Conservation (phyloP, 2,797 vertebrate genomes). For the Chiroxiphia lanceolata region DNA sequence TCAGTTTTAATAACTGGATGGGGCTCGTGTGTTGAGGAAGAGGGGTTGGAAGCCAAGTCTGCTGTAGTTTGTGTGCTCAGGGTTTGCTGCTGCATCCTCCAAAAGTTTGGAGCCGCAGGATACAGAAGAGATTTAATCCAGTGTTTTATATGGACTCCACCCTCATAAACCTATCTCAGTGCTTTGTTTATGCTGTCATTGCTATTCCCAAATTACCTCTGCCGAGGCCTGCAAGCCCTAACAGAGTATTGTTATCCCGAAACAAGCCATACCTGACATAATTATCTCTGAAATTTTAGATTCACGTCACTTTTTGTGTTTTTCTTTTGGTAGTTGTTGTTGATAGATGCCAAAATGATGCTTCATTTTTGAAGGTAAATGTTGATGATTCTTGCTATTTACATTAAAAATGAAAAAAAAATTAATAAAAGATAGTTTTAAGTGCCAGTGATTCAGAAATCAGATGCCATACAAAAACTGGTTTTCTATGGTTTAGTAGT, state of each 20-base stretch:
- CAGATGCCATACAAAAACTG: background rate
- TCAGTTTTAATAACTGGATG: constrained; percentile 49
- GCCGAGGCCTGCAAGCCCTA: constrained; percentile 41
- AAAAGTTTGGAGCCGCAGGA: constrained; percentile 47
- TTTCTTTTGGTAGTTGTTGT: background rate
- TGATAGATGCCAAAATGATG: constrained; percentile 26
- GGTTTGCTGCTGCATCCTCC: background rate
- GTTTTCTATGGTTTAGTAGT: background rate
- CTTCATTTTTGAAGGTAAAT: constrained; percentile 18
- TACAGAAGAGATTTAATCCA: constrained; percentile 15
- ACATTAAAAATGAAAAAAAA: background rate
- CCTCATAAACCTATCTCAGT: constrained; percentile 29
- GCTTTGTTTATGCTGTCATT: constrained; percentile 9
- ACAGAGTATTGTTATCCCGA: constrained; percentile 10
- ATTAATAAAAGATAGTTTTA: background rate
- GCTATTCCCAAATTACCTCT: constrained; percentile 1
- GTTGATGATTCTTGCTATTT: constrained; percentile 8
- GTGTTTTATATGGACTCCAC: constrained; percentile 14
- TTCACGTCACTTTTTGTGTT: background rate
- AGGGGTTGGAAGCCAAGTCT: background rate
- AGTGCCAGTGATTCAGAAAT: background rate
- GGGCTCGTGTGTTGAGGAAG: background rate
- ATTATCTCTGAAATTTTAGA: constrained; percentile 22
- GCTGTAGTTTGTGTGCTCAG: background rate
- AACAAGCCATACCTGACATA: constrained; percentile 40